These are phyloP conservation scores for Ostrea denselamellosa DNA, from an alignment of 1,140 invertebrate genomes.

Conservation along the genomic window DNA sequence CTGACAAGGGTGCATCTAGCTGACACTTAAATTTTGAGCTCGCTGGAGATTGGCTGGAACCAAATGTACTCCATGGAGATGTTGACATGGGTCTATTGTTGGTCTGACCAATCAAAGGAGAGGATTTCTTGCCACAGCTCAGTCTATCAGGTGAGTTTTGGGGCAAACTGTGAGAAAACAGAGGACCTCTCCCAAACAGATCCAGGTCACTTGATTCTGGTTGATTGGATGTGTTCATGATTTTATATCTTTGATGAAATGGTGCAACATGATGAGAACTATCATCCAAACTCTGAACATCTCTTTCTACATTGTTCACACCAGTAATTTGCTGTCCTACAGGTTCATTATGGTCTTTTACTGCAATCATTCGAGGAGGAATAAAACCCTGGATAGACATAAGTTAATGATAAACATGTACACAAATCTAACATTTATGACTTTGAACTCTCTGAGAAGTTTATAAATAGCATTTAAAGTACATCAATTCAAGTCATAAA, in stretches of 20 bases:
- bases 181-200: not conserved
- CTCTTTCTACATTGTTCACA: not conserved
- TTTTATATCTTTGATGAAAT: not conserved
- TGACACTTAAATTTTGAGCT: not conserved
- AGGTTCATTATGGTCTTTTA: slow-evolving; percentile 36
- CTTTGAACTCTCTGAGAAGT: not conserved
- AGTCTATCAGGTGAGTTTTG: not conserved
- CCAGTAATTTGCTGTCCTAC: not conserved
- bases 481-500: slow-evolving; percentile 8
- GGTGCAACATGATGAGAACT: not conserved
- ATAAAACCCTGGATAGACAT: slow-evolving; percentile 61
- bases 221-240: not conserved
- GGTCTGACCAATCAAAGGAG: slow-evolving; percentile 5
- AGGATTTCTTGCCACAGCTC: not conserved
- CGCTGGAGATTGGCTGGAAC: not conserved
- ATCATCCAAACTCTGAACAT: not conserved
- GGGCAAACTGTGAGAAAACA: not conserved
- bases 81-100: not conserved
- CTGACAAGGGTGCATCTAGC: not conserved
- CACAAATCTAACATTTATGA: not conserved
- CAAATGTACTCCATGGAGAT: slow-evolving; percentile 37
- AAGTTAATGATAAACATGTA: not conserved
- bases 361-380: slow-evolving; percentile 64
- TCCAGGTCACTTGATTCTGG: not conserved
- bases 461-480: not conserved